Evolutionary conservation across 2,797 vertebrate genomes (phyloP), one percentile per base, ranked within the genome.

Genomic region (Gymnopithys bicolor): DNA sequence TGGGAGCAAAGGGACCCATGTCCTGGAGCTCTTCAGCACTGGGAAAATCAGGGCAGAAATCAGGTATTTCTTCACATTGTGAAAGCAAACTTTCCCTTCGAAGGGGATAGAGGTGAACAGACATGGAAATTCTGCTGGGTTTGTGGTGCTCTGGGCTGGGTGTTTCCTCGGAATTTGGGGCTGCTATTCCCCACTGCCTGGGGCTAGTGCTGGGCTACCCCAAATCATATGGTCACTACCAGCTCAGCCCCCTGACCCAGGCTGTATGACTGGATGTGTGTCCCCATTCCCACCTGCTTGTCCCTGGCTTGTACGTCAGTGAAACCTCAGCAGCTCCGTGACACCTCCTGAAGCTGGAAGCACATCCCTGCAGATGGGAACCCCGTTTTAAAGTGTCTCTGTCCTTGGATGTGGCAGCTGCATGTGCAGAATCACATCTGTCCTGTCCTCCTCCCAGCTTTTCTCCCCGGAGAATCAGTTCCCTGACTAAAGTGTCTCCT

Each of bases 401-500:
- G 3, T 30, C 13, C 21, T 30, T 51, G 10, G 17, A 49, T 10
- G n/a, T 46, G 11, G 4, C 37, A 78, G 7, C 13, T 67, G 30
- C 41, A 49, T 11, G 58, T 37, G 35, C 59, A 80, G 81, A 91
- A 89, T 87, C 60, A 21, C 64, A 82, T 56, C 69, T 48, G 74
- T 30, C 30, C 33, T 74, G 52, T 68, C 52, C 49, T 94, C 30
- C 48, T 84, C 35, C 18, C 24, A 49, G 25, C 11, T 88, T 87
- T 73, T 17, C 41, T 19, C 41, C 14, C 7, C 2, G 4, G 73
- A 84, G 51, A 68, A 97, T 96, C 89, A 58, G 77, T 91, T 33
- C 17, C 70, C 24, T 94, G 95, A 98, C 97, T 98, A 98, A 98
- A 97, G 90, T 19, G 30, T 71, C 77, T 96, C 91, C 90, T 84